Percentiles rank a stretch among this genome's conserved stretches.
phyloP scores from a whole-genome alignment of 2,888 invertebrate genomes.

The Agrilus mali region DNA sequence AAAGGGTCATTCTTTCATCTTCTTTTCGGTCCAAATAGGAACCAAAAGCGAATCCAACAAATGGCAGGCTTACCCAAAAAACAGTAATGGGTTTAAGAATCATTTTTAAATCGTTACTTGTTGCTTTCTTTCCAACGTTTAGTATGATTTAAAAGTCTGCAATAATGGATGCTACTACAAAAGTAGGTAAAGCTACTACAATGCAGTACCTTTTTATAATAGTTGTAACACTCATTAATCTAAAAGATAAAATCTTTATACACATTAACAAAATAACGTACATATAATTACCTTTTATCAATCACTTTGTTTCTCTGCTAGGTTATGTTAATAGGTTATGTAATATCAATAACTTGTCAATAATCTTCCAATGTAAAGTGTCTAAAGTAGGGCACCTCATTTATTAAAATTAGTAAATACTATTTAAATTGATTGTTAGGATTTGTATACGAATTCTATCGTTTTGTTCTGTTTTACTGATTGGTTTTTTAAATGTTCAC shows the following conservation, averaged over 20 bases:
- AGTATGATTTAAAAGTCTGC: conserved; percentile 62
- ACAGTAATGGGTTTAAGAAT: conserved; percentile 40
- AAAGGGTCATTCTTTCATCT: conserved; percentile 56
- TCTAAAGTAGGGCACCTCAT: too few relatives aligned
- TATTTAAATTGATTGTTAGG: too few relatives aligned
- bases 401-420: too few relatives aligned
- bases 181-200: conserved; percentile 54
- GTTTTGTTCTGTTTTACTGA: too few relatives aligned
- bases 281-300: too few relatives aligned
- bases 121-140: conserved; percentile 49
- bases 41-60: conserved; percentile 47
- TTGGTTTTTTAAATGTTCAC: too few relatives aligned
- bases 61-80: conserved; percentile 39
- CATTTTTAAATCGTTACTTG: conserved; percentile 25
- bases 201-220: conserved; percentile 46
- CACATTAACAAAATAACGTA: neutral
- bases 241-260: conserved; percentile 1
- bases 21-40: conserved; percentile 54
- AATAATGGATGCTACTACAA: conserved; percentile 47
- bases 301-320: too few relatives aligned
- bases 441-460: too few relatives aligned
- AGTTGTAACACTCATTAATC: conserved; percentile 40
- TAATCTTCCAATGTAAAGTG: too few relatives aligned
- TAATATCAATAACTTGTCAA: too few relatives aligned
- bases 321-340: too few relatives aligned